phyloP scores from a whole-genome alignment of 1,140 invertebrate genomes.

The Calliphora vicina region DNA sequence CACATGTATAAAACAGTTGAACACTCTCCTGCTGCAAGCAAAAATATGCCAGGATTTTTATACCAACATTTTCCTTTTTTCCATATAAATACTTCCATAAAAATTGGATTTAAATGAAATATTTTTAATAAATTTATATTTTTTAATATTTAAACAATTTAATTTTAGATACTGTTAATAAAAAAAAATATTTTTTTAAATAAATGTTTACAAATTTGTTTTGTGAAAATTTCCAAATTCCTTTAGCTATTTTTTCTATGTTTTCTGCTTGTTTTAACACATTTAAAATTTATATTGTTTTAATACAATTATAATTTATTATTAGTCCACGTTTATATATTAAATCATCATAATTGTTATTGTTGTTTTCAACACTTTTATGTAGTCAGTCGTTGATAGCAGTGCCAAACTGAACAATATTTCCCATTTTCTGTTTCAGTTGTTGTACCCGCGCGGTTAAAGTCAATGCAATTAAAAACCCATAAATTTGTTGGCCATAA shows the following conservation, averaged over 20 bases:
- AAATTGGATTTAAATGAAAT: background rate
- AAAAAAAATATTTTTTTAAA: too few relatives aligned
- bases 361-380: background rate
- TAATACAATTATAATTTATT: background rate
- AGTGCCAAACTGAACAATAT: background rate
- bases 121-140: background rate
- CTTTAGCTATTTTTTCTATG: background rate
- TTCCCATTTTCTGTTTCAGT: background rate
- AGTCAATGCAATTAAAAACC: slow-evolving; percentile 10
- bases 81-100: background rate
- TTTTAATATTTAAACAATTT: background rate
- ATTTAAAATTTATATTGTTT: background rate
- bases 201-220: too few relatives aligned
- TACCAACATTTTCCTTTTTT: background rate
- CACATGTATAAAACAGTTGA: background rate
- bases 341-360: background rate
- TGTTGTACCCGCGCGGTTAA: background rate
- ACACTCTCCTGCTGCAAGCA: background rate
- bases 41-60: background rate
- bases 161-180: too few relatives aligned
- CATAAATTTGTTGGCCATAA: slow-evolving; percentile 16
- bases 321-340: background rate
- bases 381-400: background rate
- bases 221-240: too few relatives aligned
- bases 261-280: background rate